Base-by-base conservation (phyloP, 2,113 vertebrate genomes). In the Lagopus muta region DNA sequence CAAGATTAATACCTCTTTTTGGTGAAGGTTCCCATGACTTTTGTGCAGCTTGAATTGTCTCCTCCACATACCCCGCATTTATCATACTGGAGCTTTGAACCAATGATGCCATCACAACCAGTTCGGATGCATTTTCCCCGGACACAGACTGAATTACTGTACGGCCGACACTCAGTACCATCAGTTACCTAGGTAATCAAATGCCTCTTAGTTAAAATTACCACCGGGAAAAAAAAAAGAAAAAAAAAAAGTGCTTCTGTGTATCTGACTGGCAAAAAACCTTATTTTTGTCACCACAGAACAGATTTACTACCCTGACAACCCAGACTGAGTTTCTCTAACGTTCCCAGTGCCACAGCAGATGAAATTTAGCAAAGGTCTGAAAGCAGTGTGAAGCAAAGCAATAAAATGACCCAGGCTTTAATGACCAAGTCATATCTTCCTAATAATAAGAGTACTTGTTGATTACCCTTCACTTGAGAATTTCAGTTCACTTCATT, bases 11-110 rank as follows among this genome's bases (percentile, higher is more conserved):
- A 99, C 99, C 99, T 99, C 96, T 98, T 99, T 88, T 99, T 99
- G 79, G 98, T 99, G 91, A 99, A 99, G 92, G 99, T 98, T 38
- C 99, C 99, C 61, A 98, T 96, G 30, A 99, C 97, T 58, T 99
- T 98, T 13, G 99, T 97, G 79, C 99, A 99, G 73, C 98, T 98
- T 34, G 98, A 98, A 91, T 98, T 99, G 96, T 99, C 99, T 16
- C 99, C 99, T 70, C 99, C 99, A 38, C 99, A 99, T 24, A 99
- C 96, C 0, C 99, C 99, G 4, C 99, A 99, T 82, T 99, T 99
- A 95, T 99, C 99, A 17, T 98, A 99, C 89, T 99, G 99, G n/a
- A 99, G 98, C 95, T 99, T 99, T 61, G 99, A 99, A 16, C 99
- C 99, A 1, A 99, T 99, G 97, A 99, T 99, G 80, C 98, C 98